Evolutionary conservation across 2,797 vertebrate genomes (phyloP).

Genomic region (Synanceia verrucosa): DNA sequence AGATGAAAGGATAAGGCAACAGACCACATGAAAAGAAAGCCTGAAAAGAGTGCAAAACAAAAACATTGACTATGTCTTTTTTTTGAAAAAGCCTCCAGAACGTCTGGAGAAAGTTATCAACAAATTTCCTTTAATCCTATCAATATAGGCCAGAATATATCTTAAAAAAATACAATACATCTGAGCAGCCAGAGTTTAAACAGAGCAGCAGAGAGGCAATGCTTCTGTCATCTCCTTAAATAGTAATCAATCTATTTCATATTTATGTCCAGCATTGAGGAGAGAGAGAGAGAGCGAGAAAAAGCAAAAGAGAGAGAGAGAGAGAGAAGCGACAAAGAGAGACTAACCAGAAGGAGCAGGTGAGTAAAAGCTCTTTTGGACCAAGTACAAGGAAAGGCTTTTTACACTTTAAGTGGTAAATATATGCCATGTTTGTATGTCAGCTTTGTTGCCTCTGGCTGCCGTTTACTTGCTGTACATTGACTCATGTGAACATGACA

Average conservation of each 20-base stretch:
- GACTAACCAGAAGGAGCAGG: constrained; percentile 23
- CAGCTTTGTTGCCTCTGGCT: constrained; percentile 1
- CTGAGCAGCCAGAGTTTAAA: background rate
- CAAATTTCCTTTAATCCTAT: background rate
- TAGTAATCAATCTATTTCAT: constrained; percentile 69
- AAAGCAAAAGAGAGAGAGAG: background rate
- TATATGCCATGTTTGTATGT: constrained; percentile 55
- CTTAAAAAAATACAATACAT: background rate
- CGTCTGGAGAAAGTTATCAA: background rate
- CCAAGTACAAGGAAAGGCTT: constrained; percentile 78
- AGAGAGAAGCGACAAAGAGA: background rate
- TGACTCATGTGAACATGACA: background rate
- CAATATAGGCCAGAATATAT: too few relatives aligned
- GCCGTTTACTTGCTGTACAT: constrained; percentile 14
- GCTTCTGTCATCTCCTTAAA: constrained; percentile 62
- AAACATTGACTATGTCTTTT: background rate
- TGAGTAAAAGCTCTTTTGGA: constrained; percentile 83
- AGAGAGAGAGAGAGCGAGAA: background rate
- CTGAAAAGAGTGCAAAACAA: too few relatives aligned
- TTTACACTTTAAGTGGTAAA: constrained; percentile 76
- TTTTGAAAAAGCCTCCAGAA: background rate
- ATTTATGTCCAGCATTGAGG: constrained; percentile 47
- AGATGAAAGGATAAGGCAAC: constrained; percentile 12
- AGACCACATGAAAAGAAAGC: background rate
- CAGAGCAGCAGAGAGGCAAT: constrained; percentile 1